Evolutionary conservation across 2,888 invertebrate species (phyloP).

Genomic region (Scaeva pyrastri): DNA sequence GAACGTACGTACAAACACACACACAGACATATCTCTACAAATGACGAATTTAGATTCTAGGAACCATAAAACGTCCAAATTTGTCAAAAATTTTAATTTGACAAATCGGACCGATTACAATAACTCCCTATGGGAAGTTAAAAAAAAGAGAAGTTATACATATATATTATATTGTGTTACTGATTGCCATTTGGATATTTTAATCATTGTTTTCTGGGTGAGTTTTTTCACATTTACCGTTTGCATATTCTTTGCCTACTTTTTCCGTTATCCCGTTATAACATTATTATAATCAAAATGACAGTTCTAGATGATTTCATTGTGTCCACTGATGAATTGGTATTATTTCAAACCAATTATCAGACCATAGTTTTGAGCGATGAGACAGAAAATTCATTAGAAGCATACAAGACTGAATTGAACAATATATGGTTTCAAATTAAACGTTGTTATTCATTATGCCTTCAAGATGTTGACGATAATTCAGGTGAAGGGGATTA

Average conservation of each 20-base stretch:
- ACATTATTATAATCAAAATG: conserved; percentile 5
- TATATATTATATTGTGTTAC: no score
- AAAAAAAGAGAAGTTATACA: no score
- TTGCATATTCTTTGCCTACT: background rate
- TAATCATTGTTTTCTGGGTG: background rate
- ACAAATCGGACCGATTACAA: no score
- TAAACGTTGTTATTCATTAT: background rate
- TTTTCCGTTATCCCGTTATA: background rate
- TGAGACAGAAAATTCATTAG: background rate
- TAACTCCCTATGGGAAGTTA: no score
- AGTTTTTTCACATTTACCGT: background rate
- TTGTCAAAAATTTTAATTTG: no score
- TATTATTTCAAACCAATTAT: conserved; percentile 1
- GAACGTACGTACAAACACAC: no score
- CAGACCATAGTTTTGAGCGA: background rate
- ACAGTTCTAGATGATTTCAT: background rate
- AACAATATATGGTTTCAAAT: background rate
- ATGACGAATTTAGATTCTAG: no score
- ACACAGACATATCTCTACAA: no score
- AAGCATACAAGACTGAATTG: background rate
- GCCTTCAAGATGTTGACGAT: background rate
- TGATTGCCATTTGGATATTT: no score
- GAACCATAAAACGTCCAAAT: no score
- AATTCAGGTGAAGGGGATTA: background rate
- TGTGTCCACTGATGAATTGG: background rate